Evolutionary conservation across 2,888 invertebrate genomes (phyloP), one percentile per base, ranked within the genome.

Genomic region (Leptopilina syphax): DNA sequence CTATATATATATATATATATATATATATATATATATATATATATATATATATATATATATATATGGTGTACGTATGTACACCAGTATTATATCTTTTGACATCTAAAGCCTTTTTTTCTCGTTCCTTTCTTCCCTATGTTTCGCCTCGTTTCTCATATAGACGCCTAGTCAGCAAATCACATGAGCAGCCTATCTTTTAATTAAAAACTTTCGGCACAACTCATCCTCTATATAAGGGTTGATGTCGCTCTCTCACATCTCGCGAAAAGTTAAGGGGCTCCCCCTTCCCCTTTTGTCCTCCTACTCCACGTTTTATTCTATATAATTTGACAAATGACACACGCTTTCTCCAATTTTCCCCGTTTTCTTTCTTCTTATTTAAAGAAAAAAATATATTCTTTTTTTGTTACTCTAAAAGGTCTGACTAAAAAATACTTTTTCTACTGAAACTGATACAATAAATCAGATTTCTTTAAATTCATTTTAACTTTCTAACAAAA

Each of bases 131-230:
- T 77, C 5, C 18, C 44, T 60, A n/a, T 44, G 65, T 70, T 57
- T 73, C 57, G 34, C 41, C 34, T 57, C 54, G 73, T 73, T 73
- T 57, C 73, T 73, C 73, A 73, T 73, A 57, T 73, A 57, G 77
- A 68, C 77, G 63, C 54, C 57, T 6, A 65, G 60, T 73, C 57
- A 73, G 73, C 73, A 73, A 73, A 73, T 73, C 57, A n/a, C 18
- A 73, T 63, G 77, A 54, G 70, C 63, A 79, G 78, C 79, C 83
- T 85, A 86, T 87, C 85, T 87, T 87, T 88, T 88, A 87, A 88
- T 88, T 87, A 86, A 87, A 87, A 50, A 87, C 82, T 84, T 85
- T 79, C 81, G 77, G 47, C 73, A 57, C 73, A 27, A 57, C 27
- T 18, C 50, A 47, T 34, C 34, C 34, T 34, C 34, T 34, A 34